A percentile compares a stretch with the other conserved stretches of the same genome.
Evolutionary conservation across 2,888 invertebrate species (phyloP).

Genomic region (Philereme vetulata): DNA sequence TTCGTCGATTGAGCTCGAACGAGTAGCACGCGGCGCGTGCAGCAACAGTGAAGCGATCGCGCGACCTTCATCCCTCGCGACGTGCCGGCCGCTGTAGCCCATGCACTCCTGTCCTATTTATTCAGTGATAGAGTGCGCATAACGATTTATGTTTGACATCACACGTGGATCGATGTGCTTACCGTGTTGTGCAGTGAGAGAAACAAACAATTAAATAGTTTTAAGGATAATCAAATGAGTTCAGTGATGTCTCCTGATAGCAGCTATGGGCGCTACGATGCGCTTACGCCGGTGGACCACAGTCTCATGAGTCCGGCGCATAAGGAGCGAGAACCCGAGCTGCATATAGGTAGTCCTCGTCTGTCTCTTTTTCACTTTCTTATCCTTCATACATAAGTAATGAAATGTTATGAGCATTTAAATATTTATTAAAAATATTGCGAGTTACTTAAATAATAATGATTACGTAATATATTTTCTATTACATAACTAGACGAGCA

Average conservation of each 20-base stretch:
- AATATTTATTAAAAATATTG: background rate
- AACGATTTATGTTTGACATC: conserved; percentile 55
- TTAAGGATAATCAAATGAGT: conserved; percentile 62
- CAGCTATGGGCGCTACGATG: conserved; percentile 83
- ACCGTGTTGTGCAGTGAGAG: conserved; percentile 77
- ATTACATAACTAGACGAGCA: too few species aligned
- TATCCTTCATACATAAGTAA: background rate
- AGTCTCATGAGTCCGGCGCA: conserved; percentile 70
- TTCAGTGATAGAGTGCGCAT: conserved; percentile 61
- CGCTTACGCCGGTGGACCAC: conserved; percentile 81
- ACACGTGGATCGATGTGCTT: conserved; percentile 58
- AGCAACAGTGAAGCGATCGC: conserved; percentile 53
- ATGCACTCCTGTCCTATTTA: conserved; percentile 73
- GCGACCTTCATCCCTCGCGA: conserved; percentile 80
- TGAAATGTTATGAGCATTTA: background rate
- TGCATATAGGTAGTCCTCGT: conserved; percentile 86
- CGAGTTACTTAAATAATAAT: background rate
- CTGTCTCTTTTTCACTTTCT: conserved; percentile 7
- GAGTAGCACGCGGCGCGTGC: conserved; percentile 78
- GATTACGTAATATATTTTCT: background rate
- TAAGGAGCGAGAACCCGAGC: conserved; percentile 86
- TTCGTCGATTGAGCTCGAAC: conserved; percentile 84
- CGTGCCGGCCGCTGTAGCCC: conserved; percentile 62
- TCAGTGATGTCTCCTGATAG: conserved; percentile 88
- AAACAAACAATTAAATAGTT: conserved; percentile 61